Base-by-base conservation (phyloP, 2,797 vertebrate species). In the Sparidentex hasta region DNA sequence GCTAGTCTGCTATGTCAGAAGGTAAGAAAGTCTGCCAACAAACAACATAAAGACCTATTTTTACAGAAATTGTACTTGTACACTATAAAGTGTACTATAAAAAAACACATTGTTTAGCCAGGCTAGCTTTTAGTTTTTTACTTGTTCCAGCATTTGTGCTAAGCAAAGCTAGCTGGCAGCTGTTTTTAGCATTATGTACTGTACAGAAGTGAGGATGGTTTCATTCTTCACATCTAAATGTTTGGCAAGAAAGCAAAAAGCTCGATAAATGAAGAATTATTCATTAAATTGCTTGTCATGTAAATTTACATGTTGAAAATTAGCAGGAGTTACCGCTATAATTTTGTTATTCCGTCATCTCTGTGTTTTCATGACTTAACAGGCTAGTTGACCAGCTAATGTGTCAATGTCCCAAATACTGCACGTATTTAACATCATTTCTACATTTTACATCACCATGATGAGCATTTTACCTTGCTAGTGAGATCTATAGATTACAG, bases 311-410 rank as follows among this genome's bases (percentile, higher is more conserved):
- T 11, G 25, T 33, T 5, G 54, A 56, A 46, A 44, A 38, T 25
- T 16, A 50, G 23, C 20, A 1, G 7, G 27, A 17, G 20, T 20
- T 20, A 46, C 20, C 43, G 5, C 7, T 47, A 4, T 48, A 3
- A 21, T 43, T 64, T 44, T 65, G 23, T 4, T 6, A 33, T 33
- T 33, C 29, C 61, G 14, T 66, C 8, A 17, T 65, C 13, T 65
- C 4, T 47, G 44, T 65, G 41, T 80, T 73, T 76, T 51, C 56
- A 51, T 69, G 41, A 71, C 43, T 58, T 44, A 57, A 61, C 56
- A 57, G 62, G 33, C 38, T 54, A 41, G 56, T 29, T 68, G 20
- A 63, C 25, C 25, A 33, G 20, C 74, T 7, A 23, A 43, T 65
- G n/a, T n/a, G n/a, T 64, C 33, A 38, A 59, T 20, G 51, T 56